Percentiles rank a stretch among this genome's conserved stretches.
These are phyloP conservation scores for Cantharis rufa DNA, from an alignment of 2,888 invertebrate genomes.

Conservation along the genomic window DNA sequence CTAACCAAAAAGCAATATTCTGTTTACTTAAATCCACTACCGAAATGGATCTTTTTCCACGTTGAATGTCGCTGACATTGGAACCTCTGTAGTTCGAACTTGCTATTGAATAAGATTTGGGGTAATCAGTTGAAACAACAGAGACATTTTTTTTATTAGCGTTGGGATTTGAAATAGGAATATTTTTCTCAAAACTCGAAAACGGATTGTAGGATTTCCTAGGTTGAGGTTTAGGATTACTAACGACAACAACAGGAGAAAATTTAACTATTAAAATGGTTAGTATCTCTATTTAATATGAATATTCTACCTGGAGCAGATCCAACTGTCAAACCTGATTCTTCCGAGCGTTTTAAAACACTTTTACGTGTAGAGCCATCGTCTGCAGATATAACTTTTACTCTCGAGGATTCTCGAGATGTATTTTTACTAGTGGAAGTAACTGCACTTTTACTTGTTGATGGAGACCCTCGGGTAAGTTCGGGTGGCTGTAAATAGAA, in stretches of 20 bases:
- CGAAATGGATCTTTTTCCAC: neutral
- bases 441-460: too few relatives aligned
- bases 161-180: neutral
- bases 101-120: neutral
- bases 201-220: conserved; percentile 31
- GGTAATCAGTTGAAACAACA: neutral
- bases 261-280: neutral
- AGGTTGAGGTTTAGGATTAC: neutral
- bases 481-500: neutral
- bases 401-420: neutral
- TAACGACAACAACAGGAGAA: neutral
- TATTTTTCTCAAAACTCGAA: neutral
- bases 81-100: neutral
- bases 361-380: neutral
- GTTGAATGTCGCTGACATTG: neutral
- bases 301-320: neutral
- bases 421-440: neutral
- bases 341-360: neutral
- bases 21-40: neutral
- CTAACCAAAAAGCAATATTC: conserved; percentile 4
- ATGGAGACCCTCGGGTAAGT: neutral
- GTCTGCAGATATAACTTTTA: neutral
- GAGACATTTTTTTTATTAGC: neutral
- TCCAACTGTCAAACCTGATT: neutral
- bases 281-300: neutral